phyloP scores from a whole-genome alignment of 2,113 vertebrate species.

The Protobothrops flavoviridis region DNA sequence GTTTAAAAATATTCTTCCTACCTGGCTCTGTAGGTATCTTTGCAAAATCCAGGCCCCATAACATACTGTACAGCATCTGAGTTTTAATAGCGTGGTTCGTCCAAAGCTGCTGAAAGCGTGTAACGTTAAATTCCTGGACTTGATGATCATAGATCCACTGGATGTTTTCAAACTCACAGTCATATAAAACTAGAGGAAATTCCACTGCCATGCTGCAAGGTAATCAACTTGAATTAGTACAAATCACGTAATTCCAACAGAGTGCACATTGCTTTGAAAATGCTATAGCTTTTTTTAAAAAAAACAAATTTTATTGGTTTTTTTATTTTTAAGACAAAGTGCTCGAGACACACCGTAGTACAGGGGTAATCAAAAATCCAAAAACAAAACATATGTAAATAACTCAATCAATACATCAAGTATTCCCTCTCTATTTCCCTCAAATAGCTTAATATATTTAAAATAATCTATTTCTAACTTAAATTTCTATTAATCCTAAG shows the following conservation, averaged over 20 bases:
- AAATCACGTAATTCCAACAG: not conserved
- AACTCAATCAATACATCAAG: too few species aligned
- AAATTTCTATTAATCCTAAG: too few species aligned
- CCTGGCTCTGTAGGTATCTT: conserved; percentile 42
- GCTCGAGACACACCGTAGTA: too few species aligned
- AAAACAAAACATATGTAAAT: too few species aligned
- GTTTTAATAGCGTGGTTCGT: conserved; percentile 80
- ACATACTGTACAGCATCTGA: conserved; percentile 80
- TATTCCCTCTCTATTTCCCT: too few species aligned
- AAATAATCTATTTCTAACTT: too few species aligned
- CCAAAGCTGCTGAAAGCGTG: conserved; percentile 86
- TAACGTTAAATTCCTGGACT: conserved; percentile 74
- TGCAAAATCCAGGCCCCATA: conserved; percentile 74
- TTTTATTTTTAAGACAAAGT: too few species aligned
- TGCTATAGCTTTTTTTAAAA: not conserved
- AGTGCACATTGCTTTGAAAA: not conserved
- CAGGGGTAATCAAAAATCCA: too few species aligned
- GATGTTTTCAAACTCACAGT: conserved; percentile 85
- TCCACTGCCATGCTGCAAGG: conserved; percentile 89
- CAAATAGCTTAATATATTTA: too few species aligned
- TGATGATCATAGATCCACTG: conserved; percentile 81
- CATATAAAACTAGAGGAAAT: conserved; percentile 86
- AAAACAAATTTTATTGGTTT: too few species aligned
- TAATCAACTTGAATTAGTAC: not conserved
- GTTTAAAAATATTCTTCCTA: conserved; percentile 8